Base-by-base conservation (phyloP, 2,888 invertebrate genomes). In the Drosophila fungiperda region DNA sequence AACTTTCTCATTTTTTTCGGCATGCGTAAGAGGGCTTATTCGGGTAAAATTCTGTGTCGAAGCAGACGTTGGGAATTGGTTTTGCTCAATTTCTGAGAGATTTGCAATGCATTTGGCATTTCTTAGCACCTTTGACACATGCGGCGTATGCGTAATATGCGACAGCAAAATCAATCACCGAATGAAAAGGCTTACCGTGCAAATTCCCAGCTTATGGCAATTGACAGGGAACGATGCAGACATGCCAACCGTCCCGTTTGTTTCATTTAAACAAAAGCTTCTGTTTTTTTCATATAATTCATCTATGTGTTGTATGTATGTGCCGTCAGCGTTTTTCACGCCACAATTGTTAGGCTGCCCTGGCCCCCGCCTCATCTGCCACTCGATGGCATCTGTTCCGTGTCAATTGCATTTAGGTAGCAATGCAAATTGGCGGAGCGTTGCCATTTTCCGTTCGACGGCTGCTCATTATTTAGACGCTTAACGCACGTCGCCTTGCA, bases 381-480 rank as follows among this genome's bases (percentile, higher is more conserved):
- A 11, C 38, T 36, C 17, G 38, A 8, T 20, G 48, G 29, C 59
- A 50, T 58, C 68, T 78, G 68, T 73, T 67, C 38, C 74, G 60
- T 67, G 84, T 87, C 87, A 87, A 87, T 73, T 83, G 82, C 87
- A 87, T 83, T 87, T 76, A 68, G 66, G 65, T 78, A 76, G 67
- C 72, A 72, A 83, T 87, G 87, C 82, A 83, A 83, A 83, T 83
- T 83, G 82, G 82, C 73, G 71, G 33, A 66, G 60, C 79, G 75
- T 57, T 66, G 79, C 65, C 65, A 78, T 79, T 74, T 62, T 64
- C 72, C 50, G 42, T 48, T 63, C 62, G 59, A 57, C 69, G 68
- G 57, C 78, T 68, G 67, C 86, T 88, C 83, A 88, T 84, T 88
- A 84, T 89, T 88, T 86, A 86, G 81, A 78, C 69, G 89, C 81